phyloP scores from a whole-genome alignment of 2,888 invertebrate species.

The Pimpla rufipes region DNA sequence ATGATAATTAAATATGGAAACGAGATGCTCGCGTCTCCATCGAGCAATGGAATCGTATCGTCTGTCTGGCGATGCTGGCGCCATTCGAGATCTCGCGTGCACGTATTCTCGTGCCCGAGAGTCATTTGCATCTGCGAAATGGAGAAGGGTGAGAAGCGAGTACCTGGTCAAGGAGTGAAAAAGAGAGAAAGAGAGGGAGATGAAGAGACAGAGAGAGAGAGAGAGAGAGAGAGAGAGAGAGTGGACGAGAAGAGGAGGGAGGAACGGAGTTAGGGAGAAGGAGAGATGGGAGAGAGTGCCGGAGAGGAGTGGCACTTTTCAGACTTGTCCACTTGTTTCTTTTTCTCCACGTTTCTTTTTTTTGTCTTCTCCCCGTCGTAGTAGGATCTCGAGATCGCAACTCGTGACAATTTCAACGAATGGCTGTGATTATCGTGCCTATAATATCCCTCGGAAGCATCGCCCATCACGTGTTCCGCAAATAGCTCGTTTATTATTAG shows the following conservation, averaged over 20 bases:
- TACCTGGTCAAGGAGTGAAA: background rate
- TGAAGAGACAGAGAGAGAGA: background rate
- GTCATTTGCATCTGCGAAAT: conserved; percentile 70
- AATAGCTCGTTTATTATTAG: conserved; percentile 45
- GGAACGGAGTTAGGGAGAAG: background rate
- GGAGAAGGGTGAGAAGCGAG: conserved; percentile 53
- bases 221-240: background rate
- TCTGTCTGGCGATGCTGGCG: conserved; percentile 65
- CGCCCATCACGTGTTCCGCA: conserved; percentile 3
- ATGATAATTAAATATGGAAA: conserved; percentile 72
- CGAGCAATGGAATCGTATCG: conserved; percentile 59
- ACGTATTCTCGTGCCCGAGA: conserved; percentile 62
- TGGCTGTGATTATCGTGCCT: conserved; percentile 65
- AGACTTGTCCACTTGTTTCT: conserved; percentile 28
- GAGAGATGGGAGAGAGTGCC: conserved; percentile 3
- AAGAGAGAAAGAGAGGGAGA: background rate
- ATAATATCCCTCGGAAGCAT: conserved; percentile 40
- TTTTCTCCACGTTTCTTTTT: conserved; percentile 61
- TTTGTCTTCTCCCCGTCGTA: conserved; percentile 28
- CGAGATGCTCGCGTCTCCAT: conserved; percentile 65
- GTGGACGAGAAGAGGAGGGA: conserved; percentile 20
- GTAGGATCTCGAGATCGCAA: conserved; percentile 38
- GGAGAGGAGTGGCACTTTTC: conserved; percentile 22
- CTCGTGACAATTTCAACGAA: conserved; percentile 56
- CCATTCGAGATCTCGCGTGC: conserved; percentile 62